Evolutionary conservation across 1,140 invertebrate genomes (phyloP), one percentile per base, ranked within the genome.

Genomic region (Pseudomyrmex cubaensis): DNA sequence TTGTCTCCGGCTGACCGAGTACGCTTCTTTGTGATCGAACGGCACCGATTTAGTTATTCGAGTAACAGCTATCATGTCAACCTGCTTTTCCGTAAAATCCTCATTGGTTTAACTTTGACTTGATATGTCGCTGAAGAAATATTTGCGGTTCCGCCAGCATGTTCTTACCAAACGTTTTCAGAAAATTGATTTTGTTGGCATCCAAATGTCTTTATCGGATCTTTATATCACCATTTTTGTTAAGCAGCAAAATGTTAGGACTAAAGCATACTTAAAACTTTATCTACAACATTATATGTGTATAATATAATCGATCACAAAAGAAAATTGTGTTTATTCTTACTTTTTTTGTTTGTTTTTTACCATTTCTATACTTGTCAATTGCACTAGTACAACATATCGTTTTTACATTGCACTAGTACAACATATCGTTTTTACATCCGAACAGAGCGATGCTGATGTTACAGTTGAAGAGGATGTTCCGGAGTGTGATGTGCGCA

Each of bases 1-100:
- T 80, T 80, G 76, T 80, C 76, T 61, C 20, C 66, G 76, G 44
- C n/a, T 77, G 75, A 69, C 75, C 50, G 63, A 77, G 13, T 46
- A 69, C 50, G 50, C 17, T 69, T 67, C 63, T 77, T 77, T 48
- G 63, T 77, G 50, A 63, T 69, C 50, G 63, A 67, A 77, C 25
- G 25, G 48, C 25, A 15, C 25, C 35, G 15, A 77, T 77, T 67
- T 9, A 46, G 25, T 77, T 77, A 77, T 77, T 17, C 63, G 17
- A 17, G 20, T 77, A 77, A 77, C 20, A 17, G 17, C 20, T 56
- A 69, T 44, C 75, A 13, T 17, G 20, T 77, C 75, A 67, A 50
- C 35, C 20, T 67, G 63, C 15, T 22, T 77, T 56, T 77, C 63
- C 8, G 17, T 50, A 46, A 56, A 77, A 69, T 77, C 50, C 63